Percentiles rank a stretch among this genome's conserved stretches.
These are phyloP conservation scores for Bos indicus DNA, from an alignment of 2,113 vertebrate genomes.

Conservation along the genomic window DNA sequence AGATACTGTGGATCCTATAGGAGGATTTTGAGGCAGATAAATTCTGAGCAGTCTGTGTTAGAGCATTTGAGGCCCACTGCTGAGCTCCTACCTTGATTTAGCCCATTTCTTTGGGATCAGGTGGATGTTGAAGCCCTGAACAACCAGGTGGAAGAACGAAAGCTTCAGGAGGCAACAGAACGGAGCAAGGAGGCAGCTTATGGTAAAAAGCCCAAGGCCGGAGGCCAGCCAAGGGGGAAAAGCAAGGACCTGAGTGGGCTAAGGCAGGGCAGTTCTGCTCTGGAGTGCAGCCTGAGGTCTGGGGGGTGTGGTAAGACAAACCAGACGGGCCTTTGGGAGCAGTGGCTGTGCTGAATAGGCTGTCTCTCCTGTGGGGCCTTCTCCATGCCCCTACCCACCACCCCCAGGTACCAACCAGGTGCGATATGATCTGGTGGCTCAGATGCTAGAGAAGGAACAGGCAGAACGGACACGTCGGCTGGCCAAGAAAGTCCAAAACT, in stretches of 20 bases:
- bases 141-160: constrained; percentile 80
- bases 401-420: constrained; percentile 70
- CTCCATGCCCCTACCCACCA: background rate
- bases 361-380: background rate
- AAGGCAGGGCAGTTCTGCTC: background rate
- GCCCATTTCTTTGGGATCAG: constrained; percentile 70
- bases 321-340: background rate
- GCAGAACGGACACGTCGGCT: constrained; percentile 63
- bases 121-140: constrained; percentile 82
- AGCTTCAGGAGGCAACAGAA: constrained; percentile 61
- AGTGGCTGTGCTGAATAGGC: background rate
- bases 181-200: constrained; percentile 52
- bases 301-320: background rate
- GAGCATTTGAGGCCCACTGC: background rate
- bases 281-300: background rate
- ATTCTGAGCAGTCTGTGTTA: constrained; percentile 4
- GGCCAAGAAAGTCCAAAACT: constrained; percentile 69
- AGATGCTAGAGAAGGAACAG: constrained; percentile 77
- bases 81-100: background rate
- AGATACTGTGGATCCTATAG: background rate
- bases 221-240: background rate
- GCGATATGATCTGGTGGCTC: constrained; percentile 69
- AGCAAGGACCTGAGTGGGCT: background rate
- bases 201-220: constrained; percentile 55
- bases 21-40: background rate